Evolutionary conservation across 1,140 invertebrate genomes (phyloP).

Genomic region (Rhopalosiphum maidis): DNA sequence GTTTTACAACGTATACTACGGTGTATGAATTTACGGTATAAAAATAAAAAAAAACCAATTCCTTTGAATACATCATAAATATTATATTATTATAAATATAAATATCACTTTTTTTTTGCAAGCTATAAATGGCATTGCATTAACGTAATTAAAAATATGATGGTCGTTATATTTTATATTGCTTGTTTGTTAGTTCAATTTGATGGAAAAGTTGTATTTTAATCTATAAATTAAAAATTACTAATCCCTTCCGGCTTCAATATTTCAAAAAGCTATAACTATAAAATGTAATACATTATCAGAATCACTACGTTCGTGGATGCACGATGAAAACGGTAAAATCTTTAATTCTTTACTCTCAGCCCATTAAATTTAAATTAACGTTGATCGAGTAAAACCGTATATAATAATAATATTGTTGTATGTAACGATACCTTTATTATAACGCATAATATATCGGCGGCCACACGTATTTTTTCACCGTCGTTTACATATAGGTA

Average conservation of each 20-base stretch:
- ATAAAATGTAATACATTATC: background rate
- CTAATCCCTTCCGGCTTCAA: background rate
- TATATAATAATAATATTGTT: background rate
- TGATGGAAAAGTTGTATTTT: background rate
- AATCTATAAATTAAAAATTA: conserved; percentile 1
- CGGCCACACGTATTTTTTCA: background rate
- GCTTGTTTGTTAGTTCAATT: background rate
- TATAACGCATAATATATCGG: background rate
- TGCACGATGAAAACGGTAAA: background rate
- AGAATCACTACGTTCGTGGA: background rate
- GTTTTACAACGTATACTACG: background rate
- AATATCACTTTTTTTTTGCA: background rate
- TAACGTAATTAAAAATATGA: background rate
- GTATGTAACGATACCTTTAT: background rate
- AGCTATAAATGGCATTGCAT: background rate
- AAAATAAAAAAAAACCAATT: background rate
- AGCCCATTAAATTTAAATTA: conserved; percentile 6
- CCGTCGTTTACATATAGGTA: background rate
- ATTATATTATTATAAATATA: background rate
- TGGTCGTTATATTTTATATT: background rate
- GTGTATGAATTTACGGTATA: background rate
- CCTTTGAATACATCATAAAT: background rate
- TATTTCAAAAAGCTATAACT: background rate
- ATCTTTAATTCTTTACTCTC: background rate
- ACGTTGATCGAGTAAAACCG: background rate